Percentiles rank a stretch among this genome's conserved stretches.
phyloP scores from a whole-genome alignment of 2,113 vertebrate species.

The Agelaius tricolor region DNA sequence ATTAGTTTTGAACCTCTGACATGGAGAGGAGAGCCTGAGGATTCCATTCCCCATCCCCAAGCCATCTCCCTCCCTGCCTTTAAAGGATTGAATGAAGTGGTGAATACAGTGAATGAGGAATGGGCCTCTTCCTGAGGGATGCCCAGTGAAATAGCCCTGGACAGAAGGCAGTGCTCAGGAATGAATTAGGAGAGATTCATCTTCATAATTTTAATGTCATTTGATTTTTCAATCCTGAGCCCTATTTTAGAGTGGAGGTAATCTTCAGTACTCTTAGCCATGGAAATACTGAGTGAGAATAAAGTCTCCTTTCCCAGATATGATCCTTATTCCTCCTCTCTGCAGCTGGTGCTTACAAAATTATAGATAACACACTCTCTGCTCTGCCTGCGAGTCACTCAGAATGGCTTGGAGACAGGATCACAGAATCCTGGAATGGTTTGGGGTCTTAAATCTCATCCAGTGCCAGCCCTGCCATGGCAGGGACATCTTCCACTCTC shows the following conservation, averaged over 20 bases:
- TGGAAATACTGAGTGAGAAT: not conserved
- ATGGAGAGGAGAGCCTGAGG: not conserved
- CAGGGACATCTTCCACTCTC: not conserved
- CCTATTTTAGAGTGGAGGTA: not conserved
- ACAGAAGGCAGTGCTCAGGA: not conserved
- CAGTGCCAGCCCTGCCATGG: not conserved
- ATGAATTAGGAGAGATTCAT: not conserved
- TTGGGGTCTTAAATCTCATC: not conserved
- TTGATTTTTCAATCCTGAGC: not conserved
- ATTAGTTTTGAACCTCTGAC: slow-evolving; percentile 32
- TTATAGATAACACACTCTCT: not conserved
- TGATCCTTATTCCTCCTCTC: not conserved
- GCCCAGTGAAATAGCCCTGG: not conserved
- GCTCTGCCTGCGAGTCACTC: not conserved
- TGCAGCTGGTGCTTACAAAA: not conserved
- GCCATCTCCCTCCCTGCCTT: not conserved
- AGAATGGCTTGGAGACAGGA: not conserved
- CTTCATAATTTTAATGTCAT: not conserved
- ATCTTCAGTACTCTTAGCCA: not conserved
- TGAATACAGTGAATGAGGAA: not conserved
- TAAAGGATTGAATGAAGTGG: not conserved
- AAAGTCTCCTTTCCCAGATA: not conserved
- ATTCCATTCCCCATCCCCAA: not conserved
- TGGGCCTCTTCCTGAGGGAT: not conserved
- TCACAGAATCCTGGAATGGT: not conserved